Base-by-base conservation (phyloP, 2,113 vertebrate genomes). In the Hippoglossus stenolepis region DNA sequence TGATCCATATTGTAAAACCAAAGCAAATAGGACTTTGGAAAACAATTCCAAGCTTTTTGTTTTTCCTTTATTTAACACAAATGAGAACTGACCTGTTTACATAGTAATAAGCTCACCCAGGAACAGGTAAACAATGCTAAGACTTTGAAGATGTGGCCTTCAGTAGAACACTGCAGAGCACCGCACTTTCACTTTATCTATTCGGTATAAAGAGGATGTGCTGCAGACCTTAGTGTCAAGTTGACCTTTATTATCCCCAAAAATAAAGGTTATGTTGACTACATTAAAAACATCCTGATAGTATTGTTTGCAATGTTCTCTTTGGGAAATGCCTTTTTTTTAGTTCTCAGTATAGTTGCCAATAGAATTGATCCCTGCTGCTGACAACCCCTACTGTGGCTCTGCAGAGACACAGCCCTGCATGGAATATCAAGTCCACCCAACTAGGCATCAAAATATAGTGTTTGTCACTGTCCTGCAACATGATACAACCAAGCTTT, bases 11-110 rank as follows among this genome's bases (percentile, higher is more conserved):
- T 40, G 6, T 8, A n/a, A 62, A 62, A 60, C 53, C 47, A 58
- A 67, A 60, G 49, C 40, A 69, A 62, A 84, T 51, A 51, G 5
- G 45, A 47, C 71, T 78, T 57, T 9, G 65, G 53, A 49, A 65
- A 68, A 31, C 35, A 54, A 40, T 54, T 60, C 3, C 2, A 28
- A 53, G 53, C 67, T 10, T 6, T 62, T 45, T 61, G 64, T 10
- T 6, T 62, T 45, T 61, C 73, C 57, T 75, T 68, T 31, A 11
- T 79, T 73, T 80, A 54, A 73, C 62, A 67, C 64, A 90, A 80
- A 80, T 70, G 58, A 85, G 73, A 51, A 24, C 18, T 89, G 86
- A 90, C 86, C 87, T 79, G 56, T 65, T 84, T 85, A 75, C 80
- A 85, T 75, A 71, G 11, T 78, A 87, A 82, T 85, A 78, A 78